A percentile compares a stretch with the other conserved stretches of the same genome.
Evolutionary conservation across 1,140 invertebrate species (phyloP).

Genomic region (Lordiphosa clarofinis): DNA sequence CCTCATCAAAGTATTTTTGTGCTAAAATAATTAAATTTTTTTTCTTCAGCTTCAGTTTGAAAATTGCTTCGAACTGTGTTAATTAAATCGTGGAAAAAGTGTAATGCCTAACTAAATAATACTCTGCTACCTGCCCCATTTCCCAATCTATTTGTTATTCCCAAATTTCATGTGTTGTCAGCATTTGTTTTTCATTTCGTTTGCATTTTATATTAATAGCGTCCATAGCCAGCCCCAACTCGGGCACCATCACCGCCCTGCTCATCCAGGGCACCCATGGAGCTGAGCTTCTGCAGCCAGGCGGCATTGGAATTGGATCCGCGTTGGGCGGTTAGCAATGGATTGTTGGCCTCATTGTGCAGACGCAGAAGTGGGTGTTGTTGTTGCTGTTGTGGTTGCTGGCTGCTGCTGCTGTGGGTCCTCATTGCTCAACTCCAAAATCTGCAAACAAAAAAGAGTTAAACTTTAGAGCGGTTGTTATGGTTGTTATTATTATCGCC

Average conservation of each 20-base stretch:
- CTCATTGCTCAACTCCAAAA: conserved; percentile 78
- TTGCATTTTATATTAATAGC: conserved; percentile 31
- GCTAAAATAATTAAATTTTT: no score
- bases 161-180: no score
- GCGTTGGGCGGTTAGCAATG: conserved; percentile 39
- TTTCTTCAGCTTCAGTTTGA: no score
- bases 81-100: no score
- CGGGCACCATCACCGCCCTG: conserved; percentile 41
- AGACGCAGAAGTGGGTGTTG: conserved; percentile 59
- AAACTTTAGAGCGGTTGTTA: conserved; percentile 46
- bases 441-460: conserved; percentile 68
- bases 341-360: conserved; percentile 65
- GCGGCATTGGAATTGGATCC: conserved; percentile 54
- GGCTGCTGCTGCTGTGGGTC: conserved; percentile 62
- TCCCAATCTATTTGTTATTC: no score
- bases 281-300: conserved; percentile 65
- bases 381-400: conserved; percentile 38
- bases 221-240: conserved; percentile 38
- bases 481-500: conserved; percentile 65
- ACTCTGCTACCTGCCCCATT: no score
- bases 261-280: conserved; percentile 60
- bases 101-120: no score
- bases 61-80: no score
- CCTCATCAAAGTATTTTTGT: no score
- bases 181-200: conserved; percentile 3